phyloP scores from a whole-genome alignment of 1,140 invertebrate species.

The Scylla paramamosain region DNA sequence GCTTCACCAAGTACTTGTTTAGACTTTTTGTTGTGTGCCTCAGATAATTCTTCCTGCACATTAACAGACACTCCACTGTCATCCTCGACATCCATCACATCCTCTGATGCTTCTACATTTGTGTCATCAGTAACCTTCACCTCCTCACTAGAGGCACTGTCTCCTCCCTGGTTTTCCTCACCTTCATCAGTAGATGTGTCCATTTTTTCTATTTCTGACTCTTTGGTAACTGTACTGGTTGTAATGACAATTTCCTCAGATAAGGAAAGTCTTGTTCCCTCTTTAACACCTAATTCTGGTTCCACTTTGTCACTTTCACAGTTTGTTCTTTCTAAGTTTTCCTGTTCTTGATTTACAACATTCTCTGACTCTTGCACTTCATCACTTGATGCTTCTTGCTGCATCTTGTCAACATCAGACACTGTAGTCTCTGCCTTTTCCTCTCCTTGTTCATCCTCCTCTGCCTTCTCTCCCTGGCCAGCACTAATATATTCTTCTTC shows the following conservation, averaged over 20 bases:
- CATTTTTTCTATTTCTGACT: neutral
- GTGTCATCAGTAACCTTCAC: too few relatives aligned
- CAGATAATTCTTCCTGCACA: neutral
- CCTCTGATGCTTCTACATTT: neutral
- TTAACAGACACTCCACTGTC: neutral
- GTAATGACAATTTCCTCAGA: neutral
- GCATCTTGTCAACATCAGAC: neutral
- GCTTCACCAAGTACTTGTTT: neutral
- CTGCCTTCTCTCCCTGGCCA: neutral
- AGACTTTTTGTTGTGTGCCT: neutral
- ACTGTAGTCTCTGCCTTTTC: neutral
- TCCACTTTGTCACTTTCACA: neutral
- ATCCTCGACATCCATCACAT: neutral
- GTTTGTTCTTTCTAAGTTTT: neutral
- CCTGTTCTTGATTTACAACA: neutral
- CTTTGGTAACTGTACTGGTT: neutral
- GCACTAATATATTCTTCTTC: slow-evolving; percentile 10
- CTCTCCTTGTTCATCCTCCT: neutral
- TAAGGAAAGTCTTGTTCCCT: neutral
- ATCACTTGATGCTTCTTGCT: neutral
- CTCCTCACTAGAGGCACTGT: neutral
- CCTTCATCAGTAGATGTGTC: neutral
- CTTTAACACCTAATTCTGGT: neutral
- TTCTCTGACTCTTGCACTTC: neutral
- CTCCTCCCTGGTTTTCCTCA: neutral